Percentiles rank a stretch among this genome's conserved stretches.
phyloP scores from a whole-genome alignment of 2,113 vertebrate genomes.

The Cricetomys ansorgei region DNA sequence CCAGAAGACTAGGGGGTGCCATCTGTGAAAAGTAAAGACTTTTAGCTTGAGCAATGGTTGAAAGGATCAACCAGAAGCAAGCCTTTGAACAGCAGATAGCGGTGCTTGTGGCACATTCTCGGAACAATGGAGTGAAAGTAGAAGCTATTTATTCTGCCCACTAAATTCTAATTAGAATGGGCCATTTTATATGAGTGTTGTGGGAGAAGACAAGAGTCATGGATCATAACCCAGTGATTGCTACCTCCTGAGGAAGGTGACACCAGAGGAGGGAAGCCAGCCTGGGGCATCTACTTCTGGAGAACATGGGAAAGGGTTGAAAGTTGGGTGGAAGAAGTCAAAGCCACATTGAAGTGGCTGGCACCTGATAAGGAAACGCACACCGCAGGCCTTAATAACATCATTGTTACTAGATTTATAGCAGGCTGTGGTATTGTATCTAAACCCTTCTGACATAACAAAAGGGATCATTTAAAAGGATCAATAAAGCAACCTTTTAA shows the following conservation, averaged over 20 bases:
- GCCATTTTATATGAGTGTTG: neutral
- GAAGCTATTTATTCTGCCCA: constrained; percentile 74
- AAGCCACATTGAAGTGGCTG: neutral
- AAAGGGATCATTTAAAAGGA: constrained; percentile 59
- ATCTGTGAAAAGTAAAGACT: constrained; percentile 83
- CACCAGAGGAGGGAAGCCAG: neutral
- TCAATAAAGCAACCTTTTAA: constrained; percentile 71
- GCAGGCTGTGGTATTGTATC: neutral
- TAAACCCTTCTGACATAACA: neutral
- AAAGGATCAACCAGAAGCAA: constrained; percentile 82
- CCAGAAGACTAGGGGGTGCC: constrained; percentile 73
- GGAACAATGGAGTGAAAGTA: constrained; percentile 77
- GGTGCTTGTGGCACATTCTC: constrained; percentile 72
- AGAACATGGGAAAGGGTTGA: neutral
- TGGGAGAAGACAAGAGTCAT: constrained; percentile 63
- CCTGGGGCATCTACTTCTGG: neutral
- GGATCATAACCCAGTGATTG: neutral
- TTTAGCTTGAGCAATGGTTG: constrained; percentile 81
- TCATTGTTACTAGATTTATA: constrained; percentile 8
- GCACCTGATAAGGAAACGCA: neutral
- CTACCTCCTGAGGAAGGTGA: neutral
- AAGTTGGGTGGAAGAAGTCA: neutral
- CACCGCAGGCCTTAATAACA: neutral
- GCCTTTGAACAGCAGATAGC: constrained; percentile 81
- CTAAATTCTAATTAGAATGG: constrained; percentile 76